Evolutionary conservation across 1,140 invertebrate species (phyloP).

Genomic region (Hyphantria cunea): DNA sequence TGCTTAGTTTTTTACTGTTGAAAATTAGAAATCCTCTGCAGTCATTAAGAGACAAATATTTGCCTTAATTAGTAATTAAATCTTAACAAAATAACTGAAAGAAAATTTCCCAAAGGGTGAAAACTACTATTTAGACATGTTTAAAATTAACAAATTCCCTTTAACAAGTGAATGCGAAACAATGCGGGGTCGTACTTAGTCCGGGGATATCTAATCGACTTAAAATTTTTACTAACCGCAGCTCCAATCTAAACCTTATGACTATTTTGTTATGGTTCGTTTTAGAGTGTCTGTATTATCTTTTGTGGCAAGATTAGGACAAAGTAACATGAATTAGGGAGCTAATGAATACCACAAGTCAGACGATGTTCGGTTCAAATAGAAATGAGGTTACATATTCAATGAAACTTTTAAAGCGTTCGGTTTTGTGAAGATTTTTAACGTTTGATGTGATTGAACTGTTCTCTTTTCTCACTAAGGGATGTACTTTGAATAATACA

Average conservation of each 20-base stretch:
- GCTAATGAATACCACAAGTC: conserved; percentile 70
- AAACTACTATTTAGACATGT: conserved; percentile 48
- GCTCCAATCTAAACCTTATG: conserved; percentile 26
- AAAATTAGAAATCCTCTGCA: too few relatives aligned
- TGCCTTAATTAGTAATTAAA: conserved; percentile 14
- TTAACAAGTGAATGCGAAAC: conserved; percentile 53
- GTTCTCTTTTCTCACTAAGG: background rate
- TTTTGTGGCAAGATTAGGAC: conserved; percentile 67
- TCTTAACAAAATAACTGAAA: conserved; percentile 23
- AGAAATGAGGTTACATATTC: conserved; percentile 27
- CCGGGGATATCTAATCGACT: conserved; percentile 52
- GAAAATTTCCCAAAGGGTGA: conserved; percentile 26
- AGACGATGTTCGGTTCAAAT: conserved; percentile 38
- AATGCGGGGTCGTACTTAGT: conserved; percentile 55
- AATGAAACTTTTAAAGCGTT: conserved; percentile 9
- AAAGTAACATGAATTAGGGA: conserved; percentile 69
- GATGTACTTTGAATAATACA: background rate
- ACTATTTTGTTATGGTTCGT: conserved; percentile 12
- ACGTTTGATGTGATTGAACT: background rate
- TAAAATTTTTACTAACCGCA: conserved; percentile 35
- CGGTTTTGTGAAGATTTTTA: conserved; percentile 7
- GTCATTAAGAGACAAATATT: too few relatives aligned
- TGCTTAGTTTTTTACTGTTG: too few relatives aligned
- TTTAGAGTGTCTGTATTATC: conserved; percentile 24
- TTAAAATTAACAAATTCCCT: conserved; percentile 61